These are phyloP conservation scores for Notothenia rossii DNA, from an alignment of 2,113 vertebrate species.

Conservation along the genomic window DNA sequence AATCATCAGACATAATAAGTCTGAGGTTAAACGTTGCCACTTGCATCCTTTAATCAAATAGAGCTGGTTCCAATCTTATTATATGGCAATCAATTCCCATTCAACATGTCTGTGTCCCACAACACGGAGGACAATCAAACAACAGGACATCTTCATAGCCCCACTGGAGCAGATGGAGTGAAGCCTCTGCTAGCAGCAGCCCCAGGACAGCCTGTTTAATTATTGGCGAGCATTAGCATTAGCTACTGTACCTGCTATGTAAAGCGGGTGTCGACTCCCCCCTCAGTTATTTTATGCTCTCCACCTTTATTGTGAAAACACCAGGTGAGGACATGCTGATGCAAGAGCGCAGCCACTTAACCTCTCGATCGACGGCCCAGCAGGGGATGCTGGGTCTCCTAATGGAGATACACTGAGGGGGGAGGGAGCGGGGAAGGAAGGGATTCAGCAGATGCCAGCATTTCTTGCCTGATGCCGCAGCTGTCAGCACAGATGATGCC, in stretches of 20 bases:
- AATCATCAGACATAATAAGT: not conserved
- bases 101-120: not conserved
- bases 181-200: constrained; percentile 6
- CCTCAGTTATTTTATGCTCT: constrained; percentile 62
- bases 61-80: not conserved
- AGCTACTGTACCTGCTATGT: constrained; percentile 52
- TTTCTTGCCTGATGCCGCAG: constrained; percentile 74
- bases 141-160: constrained; percentile 12
- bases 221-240: constrained; percentile 63
- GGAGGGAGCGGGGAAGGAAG: not conserved
- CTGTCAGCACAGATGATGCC: constrained; percentile 83
- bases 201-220: constrained; percentile 56
- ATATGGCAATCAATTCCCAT: not conserved
- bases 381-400: constrained; percentile 29
- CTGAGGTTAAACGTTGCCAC: not conserved
- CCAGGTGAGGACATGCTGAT: constrained; percentile 72
- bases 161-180: constrained; percentile 44
- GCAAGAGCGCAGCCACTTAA: constrained; percentile 58
- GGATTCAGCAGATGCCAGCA: constrained; percentile 76
- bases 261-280: constrained; percentile 65
- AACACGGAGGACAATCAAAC: constrained; percentile 19
- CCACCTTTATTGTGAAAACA: constrained; percentile 69
- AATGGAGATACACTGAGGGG: constrained; percentile 8
- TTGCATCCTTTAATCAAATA: not conserved
- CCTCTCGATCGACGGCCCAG: constrained; percentile 37